Conservation (phyloP, 2,888 invertebrate genomes). For the Labia minor region DNA sequence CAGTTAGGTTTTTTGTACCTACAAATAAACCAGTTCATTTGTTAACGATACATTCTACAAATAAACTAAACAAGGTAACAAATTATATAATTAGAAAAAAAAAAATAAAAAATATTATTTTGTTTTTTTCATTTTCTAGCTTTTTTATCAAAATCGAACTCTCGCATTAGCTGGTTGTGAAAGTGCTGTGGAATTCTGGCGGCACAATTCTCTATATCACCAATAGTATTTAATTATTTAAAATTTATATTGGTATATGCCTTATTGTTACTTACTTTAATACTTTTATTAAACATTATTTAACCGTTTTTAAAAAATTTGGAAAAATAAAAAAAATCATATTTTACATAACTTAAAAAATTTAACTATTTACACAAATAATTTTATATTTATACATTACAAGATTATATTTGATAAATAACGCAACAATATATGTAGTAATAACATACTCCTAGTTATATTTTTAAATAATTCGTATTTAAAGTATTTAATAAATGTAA, state of each 20-base stretch:
- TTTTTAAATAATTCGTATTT: too few species aligned
- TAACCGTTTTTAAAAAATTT: not conserved
- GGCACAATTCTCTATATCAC: slow-evolving; percentile 2
- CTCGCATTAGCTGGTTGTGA: slow-evolving; percentile 43
- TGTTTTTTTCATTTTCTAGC: slow-evolving; percentile 34
- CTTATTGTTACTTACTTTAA: not conserved
- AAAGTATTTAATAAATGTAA: too few species aligned
- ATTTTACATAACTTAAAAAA: too few species aligned
- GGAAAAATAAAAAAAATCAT: too few species aligned
- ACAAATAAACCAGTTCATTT: slow-evolving; percentile 33
- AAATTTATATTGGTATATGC: not conserved
- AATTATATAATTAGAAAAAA: too few species aligned
- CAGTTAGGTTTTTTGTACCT: slow-evolving; percentile 33
- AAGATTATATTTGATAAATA: too few species aligned
- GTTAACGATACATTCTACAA: slow-evolving; percentile 15
- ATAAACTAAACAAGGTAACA: slow-evolving; percentile 24
- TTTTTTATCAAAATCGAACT: slow-evolving; percentile 41
- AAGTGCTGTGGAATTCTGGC: slow-evolving; percentile 43
- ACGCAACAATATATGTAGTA: too few species aligned
- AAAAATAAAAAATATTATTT: too few species aligned
- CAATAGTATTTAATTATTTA: not conserved
- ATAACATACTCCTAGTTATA: too few species aligned
- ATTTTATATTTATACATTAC: too few species aligned
- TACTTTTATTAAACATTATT: not conserved
- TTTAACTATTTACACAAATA: too few species aligned